Conservation (phyloP, 2,888 invertebrate genomes). For the Muscina levida region DNA sequence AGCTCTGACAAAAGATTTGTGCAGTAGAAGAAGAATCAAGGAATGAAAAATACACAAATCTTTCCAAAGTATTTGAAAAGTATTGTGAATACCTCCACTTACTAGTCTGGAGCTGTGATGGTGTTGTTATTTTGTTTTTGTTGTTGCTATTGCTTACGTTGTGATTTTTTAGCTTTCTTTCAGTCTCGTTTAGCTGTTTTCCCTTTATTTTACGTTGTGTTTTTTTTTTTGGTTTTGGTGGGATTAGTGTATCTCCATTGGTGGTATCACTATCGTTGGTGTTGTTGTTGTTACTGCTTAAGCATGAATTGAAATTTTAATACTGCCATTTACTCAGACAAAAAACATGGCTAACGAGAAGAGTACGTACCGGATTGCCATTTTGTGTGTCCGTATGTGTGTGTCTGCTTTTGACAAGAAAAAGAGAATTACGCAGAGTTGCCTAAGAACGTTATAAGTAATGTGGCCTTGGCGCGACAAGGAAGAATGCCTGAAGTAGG, state of each 20-base stretch:
- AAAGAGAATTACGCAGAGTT: slow-evolving; percentile 44
- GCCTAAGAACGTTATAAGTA: too few relatives aligned
- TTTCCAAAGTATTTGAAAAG: slow-evolving; percentile 51
- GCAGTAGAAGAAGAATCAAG: slow-evolving; percentile 39
- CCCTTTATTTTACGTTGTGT: slow-evolving; percentile 22
- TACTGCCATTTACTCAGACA: slow-evolving; percentile 54
- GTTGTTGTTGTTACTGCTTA: slow-evolving; percentile 44
- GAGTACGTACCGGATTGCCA: slow-evolving; percentile 44
- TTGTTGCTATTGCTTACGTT: slow-evolving; percentile 54
- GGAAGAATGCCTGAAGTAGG: too few relatives aligned
- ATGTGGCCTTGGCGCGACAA: too few relatives aligned
- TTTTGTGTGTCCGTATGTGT: slow-evolving; percentile 36
- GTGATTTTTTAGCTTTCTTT: slow-evolving; percentile 57
- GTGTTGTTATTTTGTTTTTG: slow-evolving; percentile 28
- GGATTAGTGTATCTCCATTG: slow-evolving; percentile 56
- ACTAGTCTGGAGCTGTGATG: slow-evolving; percentile 30
- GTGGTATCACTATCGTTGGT: too few relatives aligned
- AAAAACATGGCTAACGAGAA: slow-evolving; percentile 51
- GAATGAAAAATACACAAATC: slow-evolving; percentile 40
- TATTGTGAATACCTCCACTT: slow-evolving; percentile 41
- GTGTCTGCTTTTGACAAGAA: not conserved
- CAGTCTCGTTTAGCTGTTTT: not conserved
- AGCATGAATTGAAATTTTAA: slow-evolving; percentile 64
- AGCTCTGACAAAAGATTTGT: slow-evolving; percentile 53
- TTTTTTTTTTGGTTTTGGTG: slow-evolving; percentile 55